Evolutionary conservation across 2,888 invertebrate genomes (phyloP), one percentile per base, ranked within the genome.

Genomic region (Dromius quadrimaculatus): DNA sequence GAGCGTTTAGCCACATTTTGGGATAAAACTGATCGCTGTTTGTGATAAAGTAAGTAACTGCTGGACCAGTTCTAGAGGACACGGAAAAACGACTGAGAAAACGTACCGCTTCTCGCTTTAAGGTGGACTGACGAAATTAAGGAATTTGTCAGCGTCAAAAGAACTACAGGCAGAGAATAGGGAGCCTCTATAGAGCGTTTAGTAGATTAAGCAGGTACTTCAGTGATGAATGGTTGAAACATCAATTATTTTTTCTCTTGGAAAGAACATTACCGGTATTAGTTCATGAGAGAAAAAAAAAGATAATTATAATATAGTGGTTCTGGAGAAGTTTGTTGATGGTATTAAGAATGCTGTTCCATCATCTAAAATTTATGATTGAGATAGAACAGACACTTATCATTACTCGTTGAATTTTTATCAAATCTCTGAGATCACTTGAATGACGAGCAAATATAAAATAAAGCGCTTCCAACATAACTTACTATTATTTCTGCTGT

Each of bases 61-160:
- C 54, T 28, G 38, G 65, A 34, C 34, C 38, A 19, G 43, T 45
- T 28, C 45, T 47, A 47, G 50, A 32, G 34, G 66, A 43, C 34
- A 54, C 23, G 38, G 59, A 59, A 66, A 66, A 66, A 54, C 50
- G 41, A 66, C 38, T 22, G 23, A 64, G 54, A 36, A 66, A 54
- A 66, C 45, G 43, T 47, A 45, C 43, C 34, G 23, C 6, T n/a
- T 11, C n/a, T n/a, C 47, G 47, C 32, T 50, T 54, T 43, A 65
- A 50, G 38, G 41, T 66, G 54, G 38, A 66, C 54, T 50, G 66
- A 54, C 54, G 54, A 66, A 66, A 66, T 66, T 66, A 50, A 54
- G 66, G 54, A 54, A 66, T 66, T 50, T 66, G 66, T 66, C 66
- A 54, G 66, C 41, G 66, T 66, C 66, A 66, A 41, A 62, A 63